Base-by-base conservation (phyloP, 2,113 vertebrate species). In the Alexandromys fortis region DNA sequence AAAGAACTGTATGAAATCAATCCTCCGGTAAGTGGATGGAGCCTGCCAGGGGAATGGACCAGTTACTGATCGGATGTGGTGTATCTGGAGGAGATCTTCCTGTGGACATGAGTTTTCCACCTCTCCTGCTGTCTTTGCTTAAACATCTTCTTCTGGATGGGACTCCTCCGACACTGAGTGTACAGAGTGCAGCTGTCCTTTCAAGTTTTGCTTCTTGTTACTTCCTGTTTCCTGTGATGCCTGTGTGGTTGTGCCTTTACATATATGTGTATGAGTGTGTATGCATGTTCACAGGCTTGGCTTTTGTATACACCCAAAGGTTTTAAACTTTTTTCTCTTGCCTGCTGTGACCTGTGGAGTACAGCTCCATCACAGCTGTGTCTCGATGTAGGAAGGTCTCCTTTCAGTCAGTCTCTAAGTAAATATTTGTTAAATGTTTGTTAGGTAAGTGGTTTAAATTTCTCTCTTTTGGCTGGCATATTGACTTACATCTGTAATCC, bases 1-100 rank as follows among this genome's bases (percentile, higher is more conserved):
- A 99, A 99, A 97, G 99, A 99, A 79, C 97, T 99, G 58, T 99
- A 99, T 98, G 99, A 99, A 96, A 99, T 99, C 92, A 99, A 98
- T 96, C 99, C 99, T 67, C 99, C 99, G 45, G 99, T 99, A 98
- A 99, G 99, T 98, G 94, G 92, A 61, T 35, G 35, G 88, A 70
- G 0, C 61, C 45, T 58, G 2, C 42, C 11, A 13, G 86, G 65
- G 35, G 35, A 68, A 6, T 42, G 7, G 8, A 1, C 52, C 76
- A 52, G 70, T 52, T 86, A 17, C 38, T 67, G 7, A 76, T 65
- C 82, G 35, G 38, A 0, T 49, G 14, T 78, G 47, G 4, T 45
- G 10, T 91, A 13, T 67, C 85, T 90, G 49, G 49, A 70, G 21
- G 4, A 86, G 42, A 9, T 76, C 33, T 96, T 77, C 52, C 45